Conservation (phyloP, 2,113 vertebrate genomes). For the Lamprotornis superbus region DNA sequence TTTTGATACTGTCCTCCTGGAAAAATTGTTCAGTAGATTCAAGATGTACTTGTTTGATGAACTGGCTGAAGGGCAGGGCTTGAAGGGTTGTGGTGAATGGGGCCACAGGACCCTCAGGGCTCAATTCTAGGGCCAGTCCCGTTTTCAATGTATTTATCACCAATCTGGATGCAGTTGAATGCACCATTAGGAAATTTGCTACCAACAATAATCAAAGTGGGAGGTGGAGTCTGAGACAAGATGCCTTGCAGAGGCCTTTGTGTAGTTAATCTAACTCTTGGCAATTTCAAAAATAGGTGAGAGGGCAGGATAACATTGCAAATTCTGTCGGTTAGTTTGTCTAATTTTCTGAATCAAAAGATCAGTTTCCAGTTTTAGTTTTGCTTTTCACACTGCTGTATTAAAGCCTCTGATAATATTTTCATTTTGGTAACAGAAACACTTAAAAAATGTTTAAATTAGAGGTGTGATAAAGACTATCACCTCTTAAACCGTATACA, state of each 20-base stretch:
- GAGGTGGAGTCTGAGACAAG: not conserved
- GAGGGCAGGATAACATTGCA: not conserved
- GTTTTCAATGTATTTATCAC: not conserved
- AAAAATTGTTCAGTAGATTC: not conserved
- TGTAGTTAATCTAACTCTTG: not conserved
- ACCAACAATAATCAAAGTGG: not conserved
- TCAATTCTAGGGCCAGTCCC: not conserved
- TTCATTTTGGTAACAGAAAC: conserved; percentile 38
- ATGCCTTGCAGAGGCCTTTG: not conserved
- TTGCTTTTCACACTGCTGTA: conserved; percentile 6
- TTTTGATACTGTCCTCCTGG: not conserved
- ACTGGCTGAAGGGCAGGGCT: not conserved
- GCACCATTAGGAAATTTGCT: not conserved
- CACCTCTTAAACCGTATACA: conserved; percentile 7
- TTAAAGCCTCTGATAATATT: conserved; percentile 43
- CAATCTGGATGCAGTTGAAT: rapidly evolving
- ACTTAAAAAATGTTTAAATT: conserved; percentile 44
- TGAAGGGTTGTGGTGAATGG: not conserved
- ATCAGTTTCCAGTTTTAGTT: not conserved
- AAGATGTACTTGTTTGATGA: not conserved
- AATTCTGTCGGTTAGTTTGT: not conserved
- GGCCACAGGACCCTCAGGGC: no score
- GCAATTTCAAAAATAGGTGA: not conserved
- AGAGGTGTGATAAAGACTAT: not conserved
- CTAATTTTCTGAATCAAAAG: conserved; percentile 39